Percentiles rank a stretch among this genome's conserved stretches.
These are phyloP conservation scores for Halcyon chelicuti DNA, from an alignment of 2,797 vertebrate genomes.

Conservation along the genomic window DNA sequence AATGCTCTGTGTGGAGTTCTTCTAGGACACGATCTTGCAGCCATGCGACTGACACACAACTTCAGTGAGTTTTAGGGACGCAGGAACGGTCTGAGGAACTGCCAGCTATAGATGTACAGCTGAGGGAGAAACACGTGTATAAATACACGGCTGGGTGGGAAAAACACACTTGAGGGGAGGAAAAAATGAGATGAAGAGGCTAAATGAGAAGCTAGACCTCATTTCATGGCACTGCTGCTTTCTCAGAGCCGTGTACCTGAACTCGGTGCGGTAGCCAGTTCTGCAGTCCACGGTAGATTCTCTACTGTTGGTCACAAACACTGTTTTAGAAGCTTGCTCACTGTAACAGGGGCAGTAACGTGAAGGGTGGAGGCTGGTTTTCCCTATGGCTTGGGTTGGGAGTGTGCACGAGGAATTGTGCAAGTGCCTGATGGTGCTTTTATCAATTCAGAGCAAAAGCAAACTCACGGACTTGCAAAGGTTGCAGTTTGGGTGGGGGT, in stretches of 20 bases:
- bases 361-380: background rate
- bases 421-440: background rate
- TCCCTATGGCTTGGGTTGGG: background rate
- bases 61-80: slow-evolving; percentile 1
- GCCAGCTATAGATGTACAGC: background rate
- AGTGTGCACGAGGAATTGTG: background rate
- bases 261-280: background rate
- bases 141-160: background rate
- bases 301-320: background rate
- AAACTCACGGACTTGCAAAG: background rate
- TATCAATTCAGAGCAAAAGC: background rate
- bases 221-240: background rate
- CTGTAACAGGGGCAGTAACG: background rate
- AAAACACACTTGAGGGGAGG: background rate
- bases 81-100: background rate
- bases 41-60: background rate
- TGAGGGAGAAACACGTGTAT: background rate
- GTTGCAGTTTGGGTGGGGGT: no score
- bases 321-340: background rate
- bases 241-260: background rate
- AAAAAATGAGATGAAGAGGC: background rate
- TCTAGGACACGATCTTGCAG: slow-evolving; percentile 33
- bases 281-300: background rate
- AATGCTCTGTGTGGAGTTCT: slow-evolving; percentile 19
- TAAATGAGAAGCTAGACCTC: background rate